Evolutionary conservation across 2,888 invertebrate genomes (phyloP).

Genomic region (Archips xylosteana): DNA sequence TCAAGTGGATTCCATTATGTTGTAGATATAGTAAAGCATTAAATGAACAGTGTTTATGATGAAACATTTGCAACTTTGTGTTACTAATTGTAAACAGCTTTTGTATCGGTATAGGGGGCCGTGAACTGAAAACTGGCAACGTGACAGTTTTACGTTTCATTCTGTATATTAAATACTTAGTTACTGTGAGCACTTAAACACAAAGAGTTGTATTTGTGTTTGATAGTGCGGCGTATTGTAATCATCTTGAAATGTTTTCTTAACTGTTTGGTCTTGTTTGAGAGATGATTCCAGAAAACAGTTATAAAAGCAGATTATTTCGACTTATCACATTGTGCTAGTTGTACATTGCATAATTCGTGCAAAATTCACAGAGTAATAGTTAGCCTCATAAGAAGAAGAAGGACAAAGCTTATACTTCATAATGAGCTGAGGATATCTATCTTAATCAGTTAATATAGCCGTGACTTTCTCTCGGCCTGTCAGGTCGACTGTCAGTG

Average conservation of each 20-base stretch:
- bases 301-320: neutral
- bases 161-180: constrained; percentile 17
- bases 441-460: neutral
- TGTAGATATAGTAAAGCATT: constrained; percentile 18
- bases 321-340: neutral
- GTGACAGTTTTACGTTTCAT: constrained; percentile 33
- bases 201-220: constrained; percentile 17
- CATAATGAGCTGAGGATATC: neutral
- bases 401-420: neutral
- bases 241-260: constrained; percentile 1
- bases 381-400: neutral
- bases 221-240: neutral
- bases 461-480: neutral
- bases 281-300: neutral
- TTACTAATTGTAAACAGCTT: constrained; percentile 41
- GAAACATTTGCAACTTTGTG: constrained; percentile 43
- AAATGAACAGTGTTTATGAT: constrained; percentile 34
- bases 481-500: neutral
- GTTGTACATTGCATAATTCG: neutral
- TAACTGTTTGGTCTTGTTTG: constrained; percentile 8
- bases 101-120: constrained; percentile 19
- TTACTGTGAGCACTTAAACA: constrained; percentile 12
- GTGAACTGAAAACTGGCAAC: constrained; percentile 36
- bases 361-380: neutral
- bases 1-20: constrained; percentile 9